Base-by-base conservation (phyloP, 30 jellyfish, hydroid and myxozoan species). In the Hydractinia echinata region DNA sequence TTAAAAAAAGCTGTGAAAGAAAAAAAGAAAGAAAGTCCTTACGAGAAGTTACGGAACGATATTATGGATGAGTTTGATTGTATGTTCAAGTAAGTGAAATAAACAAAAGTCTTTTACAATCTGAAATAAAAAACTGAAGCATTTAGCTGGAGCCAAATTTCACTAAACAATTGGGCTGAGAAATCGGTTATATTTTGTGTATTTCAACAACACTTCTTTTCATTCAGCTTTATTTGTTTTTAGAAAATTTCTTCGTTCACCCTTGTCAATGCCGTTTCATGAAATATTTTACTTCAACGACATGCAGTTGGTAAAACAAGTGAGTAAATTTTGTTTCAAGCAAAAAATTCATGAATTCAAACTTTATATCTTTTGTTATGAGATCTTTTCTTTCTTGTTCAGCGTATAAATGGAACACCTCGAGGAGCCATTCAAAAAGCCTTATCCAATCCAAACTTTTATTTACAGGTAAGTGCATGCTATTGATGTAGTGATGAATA, bases 391-490 rank as follows among this genome's bases (percentile, higher is more conserved):
- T 14, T 78, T 56, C 4, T 18, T 14, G 14, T 10, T 44, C 76
- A 91, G 97, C 90, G 81, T 48, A 66, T 91, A 61, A 91, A 84
- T 72, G 89, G 95, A 13, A 73, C 95, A 9, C 97, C 97, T 4
- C 89, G 94, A 6, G 50, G 73, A 20, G 94, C 97, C 15, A 55
- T 83, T 21, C 97, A 91, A 56, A 79, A 58, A 21, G 97, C 97
- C 5, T 72, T 91, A 76, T 66, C 83, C 56, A 50, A 79, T 21
- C 96, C 97, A 4, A 55, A 79, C 64, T 53, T 54, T 10, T 91
- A 91, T 64, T 81, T 91, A 5, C 67, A 82, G 94, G 97, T 86
- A 82, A 14, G 76, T 20, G 6, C 39, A 20, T 55, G 15, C 44
- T 30, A 30, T 30, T 30, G 2, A 30, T 30, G 44, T 30, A 2